Percentiles rank a stretch among this genome's conserved stretches.
phyloP scores from a whole-genome alignment of 2,797 vertebrate genomes.

The Lacerta bilineata region DNA sequence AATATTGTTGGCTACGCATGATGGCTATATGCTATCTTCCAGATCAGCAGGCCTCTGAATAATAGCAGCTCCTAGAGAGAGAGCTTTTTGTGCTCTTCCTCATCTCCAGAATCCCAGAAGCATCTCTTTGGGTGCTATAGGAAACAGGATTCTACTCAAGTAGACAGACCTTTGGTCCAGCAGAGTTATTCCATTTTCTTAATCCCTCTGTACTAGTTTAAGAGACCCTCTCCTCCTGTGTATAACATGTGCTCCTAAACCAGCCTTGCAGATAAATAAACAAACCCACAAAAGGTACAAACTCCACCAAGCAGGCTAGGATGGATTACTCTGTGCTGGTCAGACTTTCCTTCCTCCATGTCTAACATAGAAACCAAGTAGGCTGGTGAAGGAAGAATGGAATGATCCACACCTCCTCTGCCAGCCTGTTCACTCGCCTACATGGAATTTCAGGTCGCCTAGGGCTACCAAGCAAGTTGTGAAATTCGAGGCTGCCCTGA shows the following conservation, averaged over 20 bases:
- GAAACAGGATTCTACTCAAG: neutral
- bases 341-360: no score
- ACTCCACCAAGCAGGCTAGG: no score
- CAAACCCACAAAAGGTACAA: neutral
- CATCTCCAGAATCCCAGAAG: neutral
- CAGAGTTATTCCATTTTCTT: neutral
- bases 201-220: no score
- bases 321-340: no score
- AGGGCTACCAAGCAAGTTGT: no score
- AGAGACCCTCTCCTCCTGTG: neutral
- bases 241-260: neutral
- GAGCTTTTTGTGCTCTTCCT: neutral
- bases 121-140: neutral
- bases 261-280: neutral
- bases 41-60: neutral
- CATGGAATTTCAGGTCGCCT: no score
- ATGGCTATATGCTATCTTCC: neutral
- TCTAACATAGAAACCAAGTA: no score
- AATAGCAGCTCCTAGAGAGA: neutral
- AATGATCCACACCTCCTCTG: no score
- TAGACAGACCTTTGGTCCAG: neutral
- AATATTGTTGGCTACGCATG: neutral
- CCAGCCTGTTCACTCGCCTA: no score
- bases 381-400: no score
- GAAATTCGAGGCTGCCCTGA: neutral